Conservation (phyloP, 2,888 invertebrate species). For the Chymomyza fuscimana region DNA sequence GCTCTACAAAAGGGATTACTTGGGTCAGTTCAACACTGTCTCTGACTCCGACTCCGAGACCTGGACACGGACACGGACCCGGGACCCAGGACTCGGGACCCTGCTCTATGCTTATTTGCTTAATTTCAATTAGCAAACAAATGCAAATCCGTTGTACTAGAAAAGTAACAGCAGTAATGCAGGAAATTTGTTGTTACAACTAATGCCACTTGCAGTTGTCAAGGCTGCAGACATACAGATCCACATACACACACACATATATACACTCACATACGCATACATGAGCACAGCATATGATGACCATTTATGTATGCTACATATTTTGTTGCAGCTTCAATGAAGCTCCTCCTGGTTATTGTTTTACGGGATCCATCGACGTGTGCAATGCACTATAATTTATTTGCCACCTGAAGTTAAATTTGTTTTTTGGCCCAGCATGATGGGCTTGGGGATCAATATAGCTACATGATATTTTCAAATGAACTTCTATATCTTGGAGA, state of each 20-base stretch:
- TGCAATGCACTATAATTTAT: too few relatives aligned
- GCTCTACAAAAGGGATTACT: conserved; percentile 79
- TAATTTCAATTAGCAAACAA: conserved; percentile 75
- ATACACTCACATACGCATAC: neutral
- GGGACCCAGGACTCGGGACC: conserved; percentile 39
- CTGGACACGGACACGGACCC: neutral
- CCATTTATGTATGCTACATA: conserved; percentile 31
- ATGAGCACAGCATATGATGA: neutral
- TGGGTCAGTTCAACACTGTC: conserved; percentile 58
- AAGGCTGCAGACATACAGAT: conserved; percentile 53
- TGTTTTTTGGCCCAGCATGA: too few relatives aligned
- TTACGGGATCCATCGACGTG: too few relatives aligned
- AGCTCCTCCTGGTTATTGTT: neutral
- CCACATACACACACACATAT: neutral
- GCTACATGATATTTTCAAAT: too few relatives aligned
- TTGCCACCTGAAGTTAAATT: too few relatives aligned
- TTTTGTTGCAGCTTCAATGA: conserved; percentile 14
- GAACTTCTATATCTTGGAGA: too few relatives aligned
- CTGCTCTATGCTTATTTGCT: conserved; percentile 61
- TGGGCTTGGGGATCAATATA: too few relatives aligned
- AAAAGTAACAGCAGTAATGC: conserved; percentile 45
- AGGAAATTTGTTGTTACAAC: conserved; percentile 42
- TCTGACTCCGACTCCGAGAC: neutral
- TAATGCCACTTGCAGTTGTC: conserved; percentile 73
- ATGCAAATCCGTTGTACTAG: conserved; percentile 65